Percentiles rank a stretch among this genome's conserved stretches.
phyloP scores from a whole-genome alignment of 1,140 invertebrate species.

The Drosophila bifasciata region DNA sequence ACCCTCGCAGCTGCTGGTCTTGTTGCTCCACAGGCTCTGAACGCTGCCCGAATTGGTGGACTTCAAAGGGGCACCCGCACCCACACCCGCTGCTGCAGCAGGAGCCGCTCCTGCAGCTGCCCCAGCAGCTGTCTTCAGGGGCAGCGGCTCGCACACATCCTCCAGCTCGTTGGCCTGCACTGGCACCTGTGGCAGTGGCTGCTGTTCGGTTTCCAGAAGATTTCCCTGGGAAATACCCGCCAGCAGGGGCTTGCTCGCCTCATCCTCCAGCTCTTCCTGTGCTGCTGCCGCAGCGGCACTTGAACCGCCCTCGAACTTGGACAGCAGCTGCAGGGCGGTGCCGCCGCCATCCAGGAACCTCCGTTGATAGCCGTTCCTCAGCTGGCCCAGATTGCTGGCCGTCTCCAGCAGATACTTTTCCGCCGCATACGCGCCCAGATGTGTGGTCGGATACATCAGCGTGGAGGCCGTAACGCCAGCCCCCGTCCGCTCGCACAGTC shows the following conservation, averaged over 20 bases:
- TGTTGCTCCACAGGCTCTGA: conserved; percentile 82
- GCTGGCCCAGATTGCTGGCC: conserved; percentile 58
- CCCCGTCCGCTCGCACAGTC: conserved; percentile 85
- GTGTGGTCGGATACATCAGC: conserved; percentile 74
- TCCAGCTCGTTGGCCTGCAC: conserved; percentile 49
- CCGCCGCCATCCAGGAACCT: conserved; percentile 75
- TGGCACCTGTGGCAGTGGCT: not conserved
- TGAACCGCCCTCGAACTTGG: conserved; percentile 29
- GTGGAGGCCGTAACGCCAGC: conserved; percentile 54
- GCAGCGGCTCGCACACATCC: conserved; percentile 61
- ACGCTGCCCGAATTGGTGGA: conserved; percentile 75
- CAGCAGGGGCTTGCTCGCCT: conserved; percentile 64
- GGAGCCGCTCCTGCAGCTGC: conserved; percentile 6
- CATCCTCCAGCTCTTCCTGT: conserved; percentile 65
- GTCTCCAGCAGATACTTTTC: conserved; percentile 77
- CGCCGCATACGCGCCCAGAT: conserved; percentile 67
- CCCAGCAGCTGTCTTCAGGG: conserved; percentile 30
- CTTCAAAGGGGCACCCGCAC: conserved; percentile 59
- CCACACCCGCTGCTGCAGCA: conserved; percentile 9
- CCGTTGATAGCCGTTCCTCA: conserved; percentile 62
- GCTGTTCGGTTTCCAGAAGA: conserved; percentile 50
- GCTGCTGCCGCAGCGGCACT: not conserved
- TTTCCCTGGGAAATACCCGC: conserved; percentile 57
- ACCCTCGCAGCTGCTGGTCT: conserved; percentile 81
- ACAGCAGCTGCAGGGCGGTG: conserved; percentile 69